Base-by-base conservation (phyloP, 2,797 vertebrate genomes). In the Chelon auratus region DNA sequence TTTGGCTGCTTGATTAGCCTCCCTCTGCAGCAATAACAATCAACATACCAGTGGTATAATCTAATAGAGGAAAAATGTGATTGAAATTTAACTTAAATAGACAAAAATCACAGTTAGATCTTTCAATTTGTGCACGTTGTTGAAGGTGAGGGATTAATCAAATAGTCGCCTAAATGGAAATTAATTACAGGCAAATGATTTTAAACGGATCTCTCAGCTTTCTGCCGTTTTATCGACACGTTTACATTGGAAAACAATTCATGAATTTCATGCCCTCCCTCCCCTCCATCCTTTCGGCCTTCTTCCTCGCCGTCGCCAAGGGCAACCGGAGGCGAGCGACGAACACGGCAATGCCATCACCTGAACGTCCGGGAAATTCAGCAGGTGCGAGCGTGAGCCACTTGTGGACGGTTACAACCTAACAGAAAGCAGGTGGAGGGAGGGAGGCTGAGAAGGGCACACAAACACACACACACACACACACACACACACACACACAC, bases 271-370 rank as follows among this genome's bases (percentile, higher is more conserved):
- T 45, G 72, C 59, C 45, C 43, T 75, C 56, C 52, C 50, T 37
- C 39, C 24, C 45, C 33, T 71, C 42, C 72, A 59, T 81, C 72
- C 61, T 75, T 62, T 47, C 51, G 26, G 66, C 48, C 56, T 20
- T 62, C 71, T 75, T 57, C 45, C 67, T 48, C n/a, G 2, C 55
- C 8, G 90, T 90, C 82, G 89, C 80, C 82, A 90, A 76, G 87
- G 88, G 87, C 83, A 91, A 91, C 89, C 11, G 6, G 62, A 79
- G 74, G 60, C 69, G 78, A 80, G 66, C 67, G 77, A 24, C 10
- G 36, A 81, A 85, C 71, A 68, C 61, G 81, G 84, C 78, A 71
- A 76, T 55, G 52, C 24, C 78, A 72, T 78, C 83, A 86, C 80
- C 78, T 83, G 85, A 88, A 76, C 26, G 5, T 68, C 43, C 40